Base-by-base conservation (phyloP, 2,888 invertebrate genomes). In the Hirtodrosophila histrioides region DNA sequence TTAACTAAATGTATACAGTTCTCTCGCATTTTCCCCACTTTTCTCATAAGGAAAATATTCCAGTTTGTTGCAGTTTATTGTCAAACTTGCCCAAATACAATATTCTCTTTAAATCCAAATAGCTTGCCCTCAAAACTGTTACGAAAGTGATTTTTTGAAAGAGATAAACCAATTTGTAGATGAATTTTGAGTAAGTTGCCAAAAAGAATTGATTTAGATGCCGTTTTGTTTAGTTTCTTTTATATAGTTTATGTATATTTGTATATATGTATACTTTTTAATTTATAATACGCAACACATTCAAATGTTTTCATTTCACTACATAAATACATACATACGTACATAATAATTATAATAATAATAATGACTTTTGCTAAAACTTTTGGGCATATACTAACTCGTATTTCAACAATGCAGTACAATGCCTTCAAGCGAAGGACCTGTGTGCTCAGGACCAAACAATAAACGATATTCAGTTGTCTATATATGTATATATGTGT, bases 281-380 rank as follows among this genome's bases (percentile, higher is more conserved):
- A 64, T 78, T 85, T 70, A 70, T 72, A 80, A 82, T 83, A 75
- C 64, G 87, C 87, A 82, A 81, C 78, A 82, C 82, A 82, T 82
- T 87, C 69, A 78, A 87, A 73, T 77, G 48, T 84, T 17, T 17
- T 58, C 36, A 78, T 85, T 78, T 78, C 50, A 78, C 82, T 87
- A 82, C 87, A 87, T 75, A 75, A 85, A 87, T 87, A 86, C 85
- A 87, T 87, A 86, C 85, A 78, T 84, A 86, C 78, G 73, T 81
- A 83, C 75, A 74, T 69, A 68, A 65, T 68, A 60, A 64, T 71
- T 61, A 74, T 80, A 75, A 72, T 83, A 64, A 56, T 69, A 63
- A 74, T 83, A 86, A 86, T 81, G 75, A 63, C 58, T 37, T 48
- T 58, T 41, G 37, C 67, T 67, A 67, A 46, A 41, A 48, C 46